Conservation (phyloP, 1,140 invertebrate species). For the Globodera ellingtonae region DNA sequence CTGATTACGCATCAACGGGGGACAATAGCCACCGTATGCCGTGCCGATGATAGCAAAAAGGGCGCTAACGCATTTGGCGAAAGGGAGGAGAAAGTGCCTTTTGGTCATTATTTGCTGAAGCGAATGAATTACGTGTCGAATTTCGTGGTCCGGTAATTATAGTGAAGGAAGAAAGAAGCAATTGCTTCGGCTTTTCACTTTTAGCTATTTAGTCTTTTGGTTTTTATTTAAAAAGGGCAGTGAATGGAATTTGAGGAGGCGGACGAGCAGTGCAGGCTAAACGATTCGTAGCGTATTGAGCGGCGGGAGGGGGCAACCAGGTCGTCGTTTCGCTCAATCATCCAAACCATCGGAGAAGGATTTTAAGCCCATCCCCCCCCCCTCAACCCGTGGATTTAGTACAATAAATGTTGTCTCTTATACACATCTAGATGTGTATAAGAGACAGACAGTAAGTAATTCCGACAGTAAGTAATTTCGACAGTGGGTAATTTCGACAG, state of each 20-base stretch:
- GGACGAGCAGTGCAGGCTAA: not conserved
- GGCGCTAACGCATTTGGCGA: not conserved
- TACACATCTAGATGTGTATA: too few species aligned
- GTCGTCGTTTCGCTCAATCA: not conserved
- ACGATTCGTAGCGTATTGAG: not conserved
- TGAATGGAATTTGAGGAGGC: too few species aligned
- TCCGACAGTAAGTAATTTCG: too few species aligned
- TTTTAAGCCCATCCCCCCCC: not conserved
- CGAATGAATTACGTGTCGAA: too few species aligned
- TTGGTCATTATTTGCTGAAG: not conserved
- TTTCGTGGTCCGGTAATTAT: not conserved
- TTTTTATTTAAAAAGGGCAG: too few species aligned
- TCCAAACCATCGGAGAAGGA: not conserved
- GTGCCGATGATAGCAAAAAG: not conserved
- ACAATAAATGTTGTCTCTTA: too few species aligned
- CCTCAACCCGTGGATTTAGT: not conserved
- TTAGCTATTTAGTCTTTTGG: too few species aligned
- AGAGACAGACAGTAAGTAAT: too few species aligned
- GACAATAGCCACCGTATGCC: not conserved
- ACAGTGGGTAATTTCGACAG: too few species aligned
- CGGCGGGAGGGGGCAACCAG: not conserved
- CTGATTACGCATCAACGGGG: slow-evolving; percentile 50
- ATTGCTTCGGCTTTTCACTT: too few species aligned
- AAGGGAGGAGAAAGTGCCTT: not conserved
- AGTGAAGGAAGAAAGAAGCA: too few species aligned